Conservation (phyloP, 2,113 vertebrate species). For the Centropristis striata region DNA sequence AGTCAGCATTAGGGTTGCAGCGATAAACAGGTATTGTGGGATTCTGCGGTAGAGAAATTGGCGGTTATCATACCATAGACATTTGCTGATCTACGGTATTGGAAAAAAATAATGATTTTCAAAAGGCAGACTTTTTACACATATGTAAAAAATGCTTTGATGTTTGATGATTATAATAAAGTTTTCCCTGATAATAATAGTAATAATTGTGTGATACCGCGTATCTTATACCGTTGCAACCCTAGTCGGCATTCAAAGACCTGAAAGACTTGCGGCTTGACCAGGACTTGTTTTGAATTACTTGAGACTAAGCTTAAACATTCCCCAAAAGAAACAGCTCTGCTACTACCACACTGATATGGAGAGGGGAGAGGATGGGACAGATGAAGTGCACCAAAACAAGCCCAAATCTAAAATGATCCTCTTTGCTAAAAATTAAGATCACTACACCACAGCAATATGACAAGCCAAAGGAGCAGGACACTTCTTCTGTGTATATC, state of each 20-base stretch:
- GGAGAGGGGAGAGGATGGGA: constrained; percentile 28
- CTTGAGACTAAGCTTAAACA: constrained; percentile 21
- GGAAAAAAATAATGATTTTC: too few relatives aligned
- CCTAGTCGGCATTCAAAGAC: background rate
- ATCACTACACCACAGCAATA: constrained; percentile 60
- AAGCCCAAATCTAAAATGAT: constrained; percentile 8
- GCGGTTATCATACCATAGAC: too few relatives aligned
- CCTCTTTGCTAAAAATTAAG: constrained; percentile 21
- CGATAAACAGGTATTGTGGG: too few relatives aligned
- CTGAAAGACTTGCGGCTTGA: constrained; percentile 11
- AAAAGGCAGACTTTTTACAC: too few relatives aligned
- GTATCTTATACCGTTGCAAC: too few relatives aligned
- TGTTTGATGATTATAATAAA: too few relatives aligned
- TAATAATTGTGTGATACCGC: too few relatives aligned
- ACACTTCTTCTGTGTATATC: constrained; percentile 23
- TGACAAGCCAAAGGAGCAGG: constrained; percentile 65
- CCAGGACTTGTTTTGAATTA: constrained; percentile 10
- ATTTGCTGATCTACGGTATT: too few relatives aligned
- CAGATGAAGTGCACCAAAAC: constrained; percentile 27
- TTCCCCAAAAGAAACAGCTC: constrained; percentile 36
- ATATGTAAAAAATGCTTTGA: too few relatives aligned
- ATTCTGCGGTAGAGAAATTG: too few relatives aligned
- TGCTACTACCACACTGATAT: constrained; percentile 17
- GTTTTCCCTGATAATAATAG: too few relatives aligned
- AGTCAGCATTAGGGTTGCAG: background rate